A percentile compares a stretch with the other conserved stretches of the same genome.
These are phyloP conservation scores for Garra rufa DNA, from an alignment of 2,113 vertebrate genomes.

Conservation along the genomic window DNA sequence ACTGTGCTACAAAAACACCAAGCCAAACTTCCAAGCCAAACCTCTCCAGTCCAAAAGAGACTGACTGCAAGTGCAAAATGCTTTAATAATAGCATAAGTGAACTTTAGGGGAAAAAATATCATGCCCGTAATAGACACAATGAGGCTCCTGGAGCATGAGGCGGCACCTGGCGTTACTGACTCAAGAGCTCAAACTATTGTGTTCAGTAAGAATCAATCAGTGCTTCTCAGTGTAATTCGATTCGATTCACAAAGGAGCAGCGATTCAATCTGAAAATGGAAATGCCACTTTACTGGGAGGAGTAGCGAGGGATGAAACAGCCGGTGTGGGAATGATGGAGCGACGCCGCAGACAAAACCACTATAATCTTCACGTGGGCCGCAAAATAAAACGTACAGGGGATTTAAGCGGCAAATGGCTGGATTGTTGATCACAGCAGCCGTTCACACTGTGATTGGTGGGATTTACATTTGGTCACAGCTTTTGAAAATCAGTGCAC, in stretches of 20 bases:
- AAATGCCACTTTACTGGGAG: slow-evolving; percentile 71
- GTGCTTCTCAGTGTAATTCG: slow-evolving; percentile 73
- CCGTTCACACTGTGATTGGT: neutral
- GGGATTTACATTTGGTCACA: neutral
- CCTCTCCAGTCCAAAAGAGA: neutral
- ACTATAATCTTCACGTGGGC: slow-evolving; percentile 61
- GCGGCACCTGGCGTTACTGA: slow-evolving; percentile 65
- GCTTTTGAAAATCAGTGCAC: neutral
- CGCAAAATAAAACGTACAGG: slow-evolving; percentile 48
- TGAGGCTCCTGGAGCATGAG: slow-evolving; percentile 62
- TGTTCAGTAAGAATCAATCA: slow-evolving; percentile 76
- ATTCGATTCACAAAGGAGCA: slow-evolving; percentile 75
- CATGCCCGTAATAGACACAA: slow-evolving; percentile 60
- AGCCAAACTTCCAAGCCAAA: neutral
- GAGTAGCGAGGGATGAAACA: slow-evolving; percentile 11
- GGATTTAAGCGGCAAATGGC: no score
- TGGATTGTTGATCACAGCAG: neutral
- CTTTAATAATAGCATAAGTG: neutral
- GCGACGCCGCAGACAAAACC: slow-evolving; percentile 25
- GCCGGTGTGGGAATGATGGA: neutral
- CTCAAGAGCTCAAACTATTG: slow-evolving; percentile 74
- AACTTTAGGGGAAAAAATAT: neutral
- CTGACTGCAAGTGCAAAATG: neutral
- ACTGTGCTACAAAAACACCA: neutral
- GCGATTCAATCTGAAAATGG: slow-evolving; percentile 76